These are phyloP conservation scores for Andrena hattorfiana DNA, from an alignment of 2,888 invertebrate genomes.

Conservation along the genomic window DNA sequence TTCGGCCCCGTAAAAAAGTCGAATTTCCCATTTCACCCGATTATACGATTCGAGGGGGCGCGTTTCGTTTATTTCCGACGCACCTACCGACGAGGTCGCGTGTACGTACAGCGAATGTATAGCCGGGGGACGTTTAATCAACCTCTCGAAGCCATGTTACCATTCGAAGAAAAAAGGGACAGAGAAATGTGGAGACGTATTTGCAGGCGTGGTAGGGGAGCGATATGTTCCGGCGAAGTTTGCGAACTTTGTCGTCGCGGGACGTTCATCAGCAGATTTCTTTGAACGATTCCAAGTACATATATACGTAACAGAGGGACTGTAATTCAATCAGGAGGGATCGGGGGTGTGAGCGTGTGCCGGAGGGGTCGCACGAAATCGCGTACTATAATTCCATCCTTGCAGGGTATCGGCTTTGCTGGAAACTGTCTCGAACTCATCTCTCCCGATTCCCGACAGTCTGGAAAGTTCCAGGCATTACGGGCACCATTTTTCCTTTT, in stretches of 20 bases:
- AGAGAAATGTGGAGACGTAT: background rate
- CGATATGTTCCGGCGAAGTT: background rate
- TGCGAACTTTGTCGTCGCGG: conserved; percentile 8
- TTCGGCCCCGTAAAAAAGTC: conserved; percentile 41
- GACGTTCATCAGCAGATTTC: conserved; percentile 36
- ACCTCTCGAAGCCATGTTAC: background rate
- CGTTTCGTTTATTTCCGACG: conserved; percentile 9
- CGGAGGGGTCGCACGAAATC: conserved; percentile 48
- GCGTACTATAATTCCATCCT: conserved; percentile 68
- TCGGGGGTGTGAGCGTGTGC: background rate
- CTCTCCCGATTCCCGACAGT: conserved; percentile 66
- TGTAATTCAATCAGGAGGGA: conserved; percentile 66
- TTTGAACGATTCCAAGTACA: conserved; percentile 6
- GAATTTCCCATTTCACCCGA: conserved; percentile 36
- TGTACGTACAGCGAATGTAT: background rate
- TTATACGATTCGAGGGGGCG: conserved; percentile 18
- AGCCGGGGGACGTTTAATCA: background rate
- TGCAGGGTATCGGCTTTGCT: conserved; percentile 66
- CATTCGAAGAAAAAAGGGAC: background rate
- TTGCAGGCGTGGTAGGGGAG: background rate
- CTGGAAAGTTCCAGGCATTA: conserved; percentile 72
- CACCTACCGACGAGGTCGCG: background rate
- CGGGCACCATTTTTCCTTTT: conserved; percentile 67
- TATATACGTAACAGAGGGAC: conserved; percentile 31
- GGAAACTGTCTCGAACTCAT: conserved; percentile 71